Base-by-base conservation (phyloP, 2,888 invertebrate genomes). In the Drosophila cracens region DNA sequence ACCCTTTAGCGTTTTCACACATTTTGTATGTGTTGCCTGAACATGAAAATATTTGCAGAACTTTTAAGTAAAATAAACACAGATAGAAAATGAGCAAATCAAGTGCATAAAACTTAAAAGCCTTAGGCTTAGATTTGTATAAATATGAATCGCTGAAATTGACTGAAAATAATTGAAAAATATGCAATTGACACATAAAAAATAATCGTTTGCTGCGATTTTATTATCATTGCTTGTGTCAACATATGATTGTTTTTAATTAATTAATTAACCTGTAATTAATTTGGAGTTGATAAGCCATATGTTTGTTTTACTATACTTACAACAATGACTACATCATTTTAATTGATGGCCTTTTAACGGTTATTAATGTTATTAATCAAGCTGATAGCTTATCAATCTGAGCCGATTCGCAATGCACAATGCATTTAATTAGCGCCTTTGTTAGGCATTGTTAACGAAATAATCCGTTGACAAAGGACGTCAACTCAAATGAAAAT, bases 231-330 rank as follows among this genome's bases (percentile, higher is more conserved):
- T 33, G 66, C 38, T 61, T 34, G 21, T 63, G 43, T 36, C 54
- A 71, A 66, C 43, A 61, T 49, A 51, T 66, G 43, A 76, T 77
- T 72, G 74, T 58, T 63, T 73, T 81, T 71, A 73, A 86, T 86
- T 77, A 68, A 77, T 83, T 71, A 73, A 86, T 86, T 75, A 68
- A 77, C 65, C 61, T 74, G 59, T 57, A 72, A 81, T 86, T 81
- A 70, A 66, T 56, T 63, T 54, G 49, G 53, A 74, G 64, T 83
- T 65, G 27, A 66, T 75, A 54, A 10, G 58, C 75, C 54, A 66
- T 54, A 52, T 54, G 48, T 58, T 66, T 57, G 60, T 53, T 48
- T 38, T 6, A 6, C 7, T 31, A 16, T 16, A 57, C 62, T 65
- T 49, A 62, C 25, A 34, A 25, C 36, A 68, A 48, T 74, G 43